A percentile compares a stretch with the other conserved stretches of the same genome.
Evolutionary conservation across 2,113 vertebrate genomes (phyloP).

Genomic region (Spilogale gracilis): DNA sequence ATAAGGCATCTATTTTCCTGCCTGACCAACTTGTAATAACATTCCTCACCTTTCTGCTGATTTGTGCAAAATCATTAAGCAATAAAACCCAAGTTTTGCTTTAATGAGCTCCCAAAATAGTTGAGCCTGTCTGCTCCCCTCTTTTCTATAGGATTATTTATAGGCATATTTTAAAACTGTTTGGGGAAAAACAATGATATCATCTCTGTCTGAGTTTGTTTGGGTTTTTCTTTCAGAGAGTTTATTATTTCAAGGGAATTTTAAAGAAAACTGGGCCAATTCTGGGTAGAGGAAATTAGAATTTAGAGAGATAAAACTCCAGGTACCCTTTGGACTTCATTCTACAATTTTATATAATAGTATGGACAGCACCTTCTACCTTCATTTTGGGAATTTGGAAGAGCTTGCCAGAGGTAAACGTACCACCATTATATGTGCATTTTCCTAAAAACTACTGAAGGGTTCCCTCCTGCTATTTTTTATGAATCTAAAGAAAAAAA

Average conservation of each 20-base stretch:
- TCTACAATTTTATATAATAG: not conserved
- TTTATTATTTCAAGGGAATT: slow-evolving; percentile 62
- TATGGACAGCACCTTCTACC: not conserved
- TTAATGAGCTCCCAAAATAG: slow-evolving; percentile 59
- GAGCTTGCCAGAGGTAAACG: not conserved
- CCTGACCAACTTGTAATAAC: not conserved
- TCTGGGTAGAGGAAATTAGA: not conserved
- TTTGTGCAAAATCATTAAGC: slow-evolving; percentile 59
- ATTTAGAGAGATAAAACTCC: slow-evolving; percentile 20
- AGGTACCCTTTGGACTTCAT: slow-evolving; percentile 47
- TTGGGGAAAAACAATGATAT: not conserved
- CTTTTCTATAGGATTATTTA: slow-evolving; percentile 55
- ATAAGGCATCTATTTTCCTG: not conserved
- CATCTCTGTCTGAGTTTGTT: not conserved
- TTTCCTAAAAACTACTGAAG: not conserved
- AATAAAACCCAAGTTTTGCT: slow-evolving; percentile 41
- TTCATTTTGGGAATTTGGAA: not conserved
- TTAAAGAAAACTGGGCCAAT: not conserved
- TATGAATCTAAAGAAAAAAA: not conserved
- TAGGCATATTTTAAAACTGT: slow-evolving; percentile 57
- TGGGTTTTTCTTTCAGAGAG: not conserved
- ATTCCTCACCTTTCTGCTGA: not conserved
- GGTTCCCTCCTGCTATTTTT: not conserved
- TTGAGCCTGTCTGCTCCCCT: not conserved
- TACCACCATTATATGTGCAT: not conserved